Base-by-base conservation (phyloP, 2,797 vertebrate genomes). In the Crocidura indochinensis region DNA sequence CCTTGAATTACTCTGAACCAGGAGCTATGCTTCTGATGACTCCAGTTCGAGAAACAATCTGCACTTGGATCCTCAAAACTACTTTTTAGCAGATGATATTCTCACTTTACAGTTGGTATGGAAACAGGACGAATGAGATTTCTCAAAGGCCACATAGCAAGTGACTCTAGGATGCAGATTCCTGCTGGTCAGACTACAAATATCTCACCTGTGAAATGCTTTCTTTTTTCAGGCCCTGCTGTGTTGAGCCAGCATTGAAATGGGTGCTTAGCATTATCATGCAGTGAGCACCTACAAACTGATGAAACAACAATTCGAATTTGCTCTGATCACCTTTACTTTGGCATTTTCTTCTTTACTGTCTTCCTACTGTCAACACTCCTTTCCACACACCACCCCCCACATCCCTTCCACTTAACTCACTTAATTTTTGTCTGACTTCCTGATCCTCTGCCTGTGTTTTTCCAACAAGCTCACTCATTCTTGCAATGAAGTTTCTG, bases 211-310 rank as follows among this genome's bases (percentile, higher is more conserved):
- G 17, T 0, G 15, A n/a, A 24, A 65, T 64, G 60, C 19, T 11
- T 78, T 88, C 22, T 12, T 24, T 77, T 75, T 79, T 89, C 75
- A 85, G 24, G 31, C 53, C 47, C 71, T 74, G 56, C 64, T 20
- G 73, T 79, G 47, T 46, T 83, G 75, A 49, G 77, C 56, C 82
- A 80, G 38, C 67, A 5, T 27, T 67, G 51, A 80, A 85, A 85
- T 24, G 22, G 29, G 46, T 79, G 29, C 38, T 92, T 77, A 75
- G 20, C 65, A 53, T 56, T 38, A 31, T 11, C 51, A 0, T 38
- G 24, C 53, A 71, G 75, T 44, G 69, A 62, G 62, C 74, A n/a
- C 24, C 20, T 6, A 24, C 69, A 67, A 71, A 10, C 68, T 77
- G 26, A 24, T n/a, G 17, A 47, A 76, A 65, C 65, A 72, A 60